Evolutionary conservation across 2,113 vertebrate genomes (phyloP).

Genomic region (Antidorcas marsupialis): DNA sequence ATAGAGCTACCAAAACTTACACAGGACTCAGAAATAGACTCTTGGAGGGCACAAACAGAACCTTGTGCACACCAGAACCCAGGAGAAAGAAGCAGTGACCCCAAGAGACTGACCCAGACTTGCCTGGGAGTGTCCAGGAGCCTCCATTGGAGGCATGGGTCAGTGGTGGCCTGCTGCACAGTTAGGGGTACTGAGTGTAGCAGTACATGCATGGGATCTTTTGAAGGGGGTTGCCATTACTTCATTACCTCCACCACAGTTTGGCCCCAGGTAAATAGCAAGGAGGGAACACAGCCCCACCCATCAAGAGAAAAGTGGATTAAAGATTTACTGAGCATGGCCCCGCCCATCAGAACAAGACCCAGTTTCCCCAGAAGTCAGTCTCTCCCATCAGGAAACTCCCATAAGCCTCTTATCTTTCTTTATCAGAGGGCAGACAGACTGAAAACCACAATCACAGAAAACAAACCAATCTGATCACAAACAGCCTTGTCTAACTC

Average conservation of each 20-base stretch:
- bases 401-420: too few relatives aligned
- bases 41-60: not conserved
- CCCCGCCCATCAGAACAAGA: too few relatives aligned
- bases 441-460: too few relatives aligned
- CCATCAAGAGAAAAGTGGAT: too few relatives aligned
- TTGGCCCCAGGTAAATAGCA: too few relatives aligned
- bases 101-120: not conserved
- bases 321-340: too few relatives aligned
- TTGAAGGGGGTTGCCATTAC: not conserved
- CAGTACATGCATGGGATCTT: not conserved
- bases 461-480: too few relatives aligned
- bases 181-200: not conserved
- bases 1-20: not conserved
- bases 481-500: too few relatives aligned
- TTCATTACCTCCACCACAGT: not conserved
- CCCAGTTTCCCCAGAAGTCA: too few relatives aligned
- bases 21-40: not conserved
- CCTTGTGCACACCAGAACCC: not conserved
- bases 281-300: too few relatives aligned
- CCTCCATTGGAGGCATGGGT: not conserved
- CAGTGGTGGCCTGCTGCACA: not conserved
- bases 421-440: too few relatives aligned
- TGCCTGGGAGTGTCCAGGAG: not conserved
- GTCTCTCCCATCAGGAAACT: too few relatives aligned
- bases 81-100: not conserved